Evolutionary conservation across 2,797 vertebrate species (phyloP), one percentile per base, ranked within the genome.

Genomic region (Sebastes diploproa): DNA sequence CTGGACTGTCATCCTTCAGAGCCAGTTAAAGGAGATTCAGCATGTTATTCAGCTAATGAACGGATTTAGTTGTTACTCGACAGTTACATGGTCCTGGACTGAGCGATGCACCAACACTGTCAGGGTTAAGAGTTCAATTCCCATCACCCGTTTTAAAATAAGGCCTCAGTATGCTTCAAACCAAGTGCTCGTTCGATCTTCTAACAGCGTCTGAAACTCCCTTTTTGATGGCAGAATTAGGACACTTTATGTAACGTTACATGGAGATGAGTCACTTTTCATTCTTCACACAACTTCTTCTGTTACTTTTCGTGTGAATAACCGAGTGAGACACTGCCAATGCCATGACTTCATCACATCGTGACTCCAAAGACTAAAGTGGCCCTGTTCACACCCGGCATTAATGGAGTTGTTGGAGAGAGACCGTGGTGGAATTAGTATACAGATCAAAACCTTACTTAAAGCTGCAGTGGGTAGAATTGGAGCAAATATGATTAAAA

Each of bases 121-220:
- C 13, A 10, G 9, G 42, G 77, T 77, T 74, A 80, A 1, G 3
- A 56, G 42, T 75, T 62, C 11, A n/a, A 13, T 1, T 60, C 38
- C 67, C 56, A 67, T 46, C 23, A n/a, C 16, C 32, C 23, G 16
- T 5, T 32, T n/a, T 4, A 7, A 65, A 27, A 29, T 18, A 22
- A 75, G 56, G 50, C 60, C 23, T 85, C 75, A 72, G 56, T 62
- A 27, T 71, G 79, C 23, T 62, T 71, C 61, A 36, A 27, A 34
- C 16, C 0, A 22, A 23, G 34, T 29, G n/a, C 22, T 58, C 36
- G 30, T 25, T 23, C 6, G 6, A n/a, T 61, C 22, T 13, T 52
- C 27, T 34, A n/a, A 59, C 34, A 16, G 52, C 13, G 1, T 42
- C 38, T 52, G 25, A 13, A 67, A 50, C 18, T 20, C 7, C 4